phyloP scores from a whole-genome alignment of 2,888 invertebrate genomes.

The Anticlea derivata region DNA sequence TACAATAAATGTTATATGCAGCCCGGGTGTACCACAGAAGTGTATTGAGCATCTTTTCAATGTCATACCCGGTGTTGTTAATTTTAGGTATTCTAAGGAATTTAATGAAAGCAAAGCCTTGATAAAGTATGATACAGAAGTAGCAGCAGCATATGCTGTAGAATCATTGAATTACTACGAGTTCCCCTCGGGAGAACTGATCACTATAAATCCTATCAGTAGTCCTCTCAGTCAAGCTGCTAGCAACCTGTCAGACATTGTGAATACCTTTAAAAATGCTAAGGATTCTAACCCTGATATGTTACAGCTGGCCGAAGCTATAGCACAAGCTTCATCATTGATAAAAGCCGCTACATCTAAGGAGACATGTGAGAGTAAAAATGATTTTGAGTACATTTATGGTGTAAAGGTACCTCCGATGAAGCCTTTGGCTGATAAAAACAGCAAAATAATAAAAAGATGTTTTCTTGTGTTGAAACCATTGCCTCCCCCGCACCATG shows the following conservation, averaged over 20 bases:
- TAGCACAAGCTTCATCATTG: constrained; percentile 89
- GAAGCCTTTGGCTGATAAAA: constrained; percentile 86
- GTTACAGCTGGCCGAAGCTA: constrained; percentile 88
- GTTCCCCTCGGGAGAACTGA: constrained; percentile 94
- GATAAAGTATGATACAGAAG: constrained; percentile 65
- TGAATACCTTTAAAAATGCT: constrained; percentile 68
- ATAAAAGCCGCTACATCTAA: constrained; percentile 86
- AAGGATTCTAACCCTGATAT: constrained; percentile 78
- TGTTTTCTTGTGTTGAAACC: constrained; percentile 87
- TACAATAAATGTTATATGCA: constrained; percentile 88
- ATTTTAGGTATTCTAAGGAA: constrained; percentile 75
- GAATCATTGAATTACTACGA: constrained; percentile 96
- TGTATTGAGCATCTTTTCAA: constrained; percentile 93
- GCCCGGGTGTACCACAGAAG: constrained; percentile 88
- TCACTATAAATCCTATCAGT: constrained; percentile 88
- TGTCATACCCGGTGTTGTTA: constrained; percentile 87
- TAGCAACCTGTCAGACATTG: constrained; percentile 62
- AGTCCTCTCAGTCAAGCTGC: constrained; percentile 68
- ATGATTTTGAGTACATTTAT: constrained; percentile 69
- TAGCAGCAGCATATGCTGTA: constrained; percentile 85
- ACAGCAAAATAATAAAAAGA: constrained; percentile 86
- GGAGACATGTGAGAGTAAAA: constrained; percentile 35
- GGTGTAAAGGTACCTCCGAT: constrained; percentile 89
- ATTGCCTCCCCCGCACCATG: constrained; percentile 88
- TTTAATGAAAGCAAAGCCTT: constrained; percentile 73